Conservation (phyloP, 2,113 vertebrate genomes). For the Engystomops pustulosus region DNA sequence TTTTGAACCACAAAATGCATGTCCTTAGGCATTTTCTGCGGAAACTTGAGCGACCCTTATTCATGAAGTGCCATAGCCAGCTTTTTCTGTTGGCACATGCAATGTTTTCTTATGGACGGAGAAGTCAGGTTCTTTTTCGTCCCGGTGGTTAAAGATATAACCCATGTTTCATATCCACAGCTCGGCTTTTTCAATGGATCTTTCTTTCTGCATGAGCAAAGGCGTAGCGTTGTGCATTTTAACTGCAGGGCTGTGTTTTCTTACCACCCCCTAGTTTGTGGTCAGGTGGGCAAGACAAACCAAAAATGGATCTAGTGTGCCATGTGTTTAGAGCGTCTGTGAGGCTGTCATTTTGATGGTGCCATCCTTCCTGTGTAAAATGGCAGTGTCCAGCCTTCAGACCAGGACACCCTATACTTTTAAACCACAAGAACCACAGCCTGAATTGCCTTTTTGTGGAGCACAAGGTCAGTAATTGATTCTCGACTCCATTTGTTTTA, state of each 20-base stretch:
- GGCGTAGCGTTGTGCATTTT: conserved; percentile 67
- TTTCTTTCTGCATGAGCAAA: conserved; percentile 61
- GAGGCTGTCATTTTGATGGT: conserved; percentile 74
- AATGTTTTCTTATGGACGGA: conserved; percentile 59
- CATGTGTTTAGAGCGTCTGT: conserved; percentile 65
- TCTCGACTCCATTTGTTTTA: conserved; percentile 59
- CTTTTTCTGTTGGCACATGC: conserved; percentile 67
- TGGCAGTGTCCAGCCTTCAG: conserved; percentile 71
- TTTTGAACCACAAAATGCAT: conserved; percentile 73
- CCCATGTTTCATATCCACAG: conserved; percentile 60
- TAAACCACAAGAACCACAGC: conserved; percentile 75
- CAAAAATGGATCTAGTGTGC: conserved; percentile 59
- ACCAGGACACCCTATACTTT: conserved; percentile 74
- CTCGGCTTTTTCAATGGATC: conserved; percentile 63
- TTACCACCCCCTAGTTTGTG: conserved; percentile 62
- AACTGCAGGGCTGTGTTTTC: conserved; percentile 53
- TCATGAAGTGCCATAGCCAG: conserved; percentile 67
- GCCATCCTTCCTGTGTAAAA: conserved; percentile 81
- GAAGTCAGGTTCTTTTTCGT: conserved; percentile 60
- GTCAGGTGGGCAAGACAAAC: conserved; percentile 60
- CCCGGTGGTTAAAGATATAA: conserved; percentile 54
- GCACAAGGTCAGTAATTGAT: conserved; percentile 63
- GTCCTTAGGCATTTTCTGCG: conserved; percentile 72
- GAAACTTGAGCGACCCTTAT: conserved; percentile 69
- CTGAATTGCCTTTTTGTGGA: conserved; percentile 76